A percentile compares a stretch with the other conserved stretches of the same genome.
Conservation (phyloP, 53 echinoderm and acorn worm species). For the Glandiceps talaboti region DNA sequence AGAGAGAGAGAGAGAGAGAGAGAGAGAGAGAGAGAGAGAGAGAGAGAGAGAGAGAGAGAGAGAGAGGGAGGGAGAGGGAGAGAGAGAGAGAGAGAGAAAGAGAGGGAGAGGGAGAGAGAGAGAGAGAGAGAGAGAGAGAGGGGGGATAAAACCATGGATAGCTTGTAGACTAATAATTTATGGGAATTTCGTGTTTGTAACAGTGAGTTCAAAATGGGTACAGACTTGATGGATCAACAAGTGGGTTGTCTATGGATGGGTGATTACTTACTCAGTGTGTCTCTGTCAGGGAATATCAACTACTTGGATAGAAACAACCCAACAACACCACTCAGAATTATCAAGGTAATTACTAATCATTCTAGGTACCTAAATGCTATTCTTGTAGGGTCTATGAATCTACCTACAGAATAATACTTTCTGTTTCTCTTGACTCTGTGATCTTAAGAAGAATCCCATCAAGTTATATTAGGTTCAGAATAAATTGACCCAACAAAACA, state of each 20-base stretch:
- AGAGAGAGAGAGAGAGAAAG: no score
- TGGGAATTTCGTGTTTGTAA: background rate
- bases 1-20: no score
- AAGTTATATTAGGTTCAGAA: background rate
- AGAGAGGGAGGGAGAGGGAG: no score
- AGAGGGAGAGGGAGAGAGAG: no score
- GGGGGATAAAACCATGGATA: no score
- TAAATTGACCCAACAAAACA: background rate
- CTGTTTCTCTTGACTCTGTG: background rate
- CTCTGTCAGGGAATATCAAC: slow-evolving; percentile 60
- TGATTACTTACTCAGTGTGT: slow-evolving; percentile 39
- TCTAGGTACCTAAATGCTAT: no score
- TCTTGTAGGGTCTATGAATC: background rate
- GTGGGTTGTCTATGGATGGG: slow-evolving; percentile 69
- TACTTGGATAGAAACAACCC: slow-evolving; percentile 78
- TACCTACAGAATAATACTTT: background rate
- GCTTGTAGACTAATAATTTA: no score
- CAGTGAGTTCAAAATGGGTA: slow-evolving; percentile 38
- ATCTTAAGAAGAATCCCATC: background rate
- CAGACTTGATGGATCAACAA: slow-evolving; percentile 39
- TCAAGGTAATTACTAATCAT: slow-evolving; percentile 56
- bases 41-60: no score
- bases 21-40: no score
- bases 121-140: no score
- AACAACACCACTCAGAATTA: slow-evolving; percentile 35